A percentile compares a stretch with the other conserved stretches of the same genome.
These are phyloP conservation scores for Lacanobia wlatinum DNA, from an alignment of 2,888 invertebrate species.

Conservation along the genomic window DNA sequence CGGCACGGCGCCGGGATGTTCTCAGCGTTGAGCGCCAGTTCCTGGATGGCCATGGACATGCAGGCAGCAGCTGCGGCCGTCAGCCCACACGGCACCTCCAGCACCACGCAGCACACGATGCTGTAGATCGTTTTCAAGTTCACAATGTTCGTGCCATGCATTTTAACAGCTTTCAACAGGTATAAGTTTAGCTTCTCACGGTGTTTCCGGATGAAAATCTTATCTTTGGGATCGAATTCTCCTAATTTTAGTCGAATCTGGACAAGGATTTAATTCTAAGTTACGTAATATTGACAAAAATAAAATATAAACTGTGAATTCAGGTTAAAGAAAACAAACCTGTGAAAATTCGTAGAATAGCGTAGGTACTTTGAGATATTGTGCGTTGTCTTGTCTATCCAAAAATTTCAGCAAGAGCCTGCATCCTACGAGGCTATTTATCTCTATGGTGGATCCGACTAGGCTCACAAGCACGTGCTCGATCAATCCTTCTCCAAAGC, in stretches of 20 bases:
- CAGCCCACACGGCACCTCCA: conserved; percentile 92
- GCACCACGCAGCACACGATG: conserved; percentile 88
- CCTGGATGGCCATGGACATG: conserved; percentile 92
- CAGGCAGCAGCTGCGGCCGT: conserved; percentile 91
- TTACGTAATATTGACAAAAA: neutral
- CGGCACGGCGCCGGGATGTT: conserved; percentile 75
- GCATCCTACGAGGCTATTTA: conserved; percentile 89
- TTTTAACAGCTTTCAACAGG: conserved; percentile 79
- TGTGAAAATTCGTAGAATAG: conserved; percentile 84
- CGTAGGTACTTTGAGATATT: conserved; percentile 87
- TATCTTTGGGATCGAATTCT: conserved; percentile 84
- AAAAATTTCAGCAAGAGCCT: conserved; percentile 90
- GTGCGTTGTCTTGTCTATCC: conserved; percentile 89
- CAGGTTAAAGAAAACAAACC: conserved; percentile 69
- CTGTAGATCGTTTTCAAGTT: conserved; percentile 90
- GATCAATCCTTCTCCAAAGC: conserved; percentile 87
- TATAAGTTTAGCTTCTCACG: conserved; percentile 86
- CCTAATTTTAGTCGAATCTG: conserved; percentile 84
- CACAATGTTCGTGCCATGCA: conserved; percentile 84
- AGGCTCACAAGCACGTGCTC: conserved; percentile 83
- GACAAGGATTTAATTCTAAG: neutral
- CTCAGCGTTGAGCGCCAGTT: conserved; percentile 84
- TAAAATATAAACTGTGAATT: neutral
- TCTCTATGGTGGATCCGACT: conserved; percentile 84
- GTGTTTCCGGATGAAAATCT: conserved; percentile 86